phyloP scores from a whole-genome alignment of 1,140 invertebrate species.

The Drosophila guanche region DNA sequence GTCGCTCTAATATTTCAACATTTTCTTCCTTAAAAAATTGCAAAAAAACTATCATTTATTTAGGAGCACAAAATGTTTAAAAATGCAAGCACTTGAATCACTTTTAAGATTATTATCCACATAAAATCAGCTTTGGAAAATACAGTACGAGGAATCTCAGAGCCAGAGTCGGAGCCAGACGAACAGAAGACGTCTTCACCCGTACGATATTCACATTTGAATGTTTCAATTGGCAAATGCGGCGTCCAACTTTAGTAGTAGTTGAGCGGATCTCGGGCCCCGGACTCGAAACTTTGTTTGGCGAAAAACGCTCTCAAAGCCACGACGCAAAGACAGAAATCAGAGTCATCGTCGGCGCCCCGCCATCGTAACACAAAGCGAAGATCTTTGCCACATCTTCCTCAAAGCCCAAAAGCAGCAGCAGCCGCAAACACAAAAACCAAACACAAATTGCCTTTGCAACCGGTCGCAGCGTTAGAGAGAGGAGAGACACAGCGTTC shows the following conservation, averaged over 20 bases:
- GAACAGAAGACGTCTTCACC: slow-evolving; percentile 82
- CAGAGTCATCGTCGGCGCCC: slow-evolving; percentile 32
- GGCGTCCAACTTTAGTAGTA: slow-evolving; percentile 83
- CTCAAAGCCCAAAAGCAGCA: slow-evolving; percentile 48
- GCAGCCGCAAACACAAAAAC: slow-evolving; percentile 30
- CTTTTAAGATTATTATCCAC: slow-evolving; percentile 30
- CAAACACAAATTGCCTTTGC: slow-evolving; percentile 50
- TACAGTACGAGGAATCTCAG: slow-evolving; percentile 49
- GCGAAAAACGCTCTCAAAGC: slow-evolving; percentile 60
- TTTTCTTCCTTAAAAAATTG: slow-evolving; percentile 12
- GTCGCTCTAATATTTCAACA: neutral
- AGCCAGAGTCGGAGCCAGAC: slow-evolving; percentile 56
- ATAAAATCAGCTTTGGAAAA: slow-evolving; percentile 32
- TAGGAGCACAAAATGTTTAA: slow-evolving; percentile 35
- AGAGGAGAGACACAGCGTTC: slow-evolving; percentile 8
- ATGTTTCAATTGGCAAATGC: slow-evolving; percentile 83
- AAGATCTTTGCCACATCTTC: slow-evolving; percentile 53
- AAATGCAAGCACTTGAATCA: slow-evolving; percentile 18
- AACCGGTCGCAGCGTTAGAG: slow-evolving; percentile 48
- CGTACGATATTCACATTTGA: slow-evolving; percentile 83
- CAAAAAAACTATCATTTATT: slow-evolving; percentile 3
- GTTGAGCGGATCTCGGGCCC: slow-evolving; percentile 53
- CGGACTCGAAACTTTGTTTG: slow-evolving; percentile 55
- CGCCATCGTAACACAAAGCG: slow-evolving; percentile 52
- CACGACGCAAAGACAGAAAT: slow-evolving; percentile 41